Base-by-base conservation (phyloP, 2,113 vertebrate genomes). In the Myocastor coypus region DNA sequence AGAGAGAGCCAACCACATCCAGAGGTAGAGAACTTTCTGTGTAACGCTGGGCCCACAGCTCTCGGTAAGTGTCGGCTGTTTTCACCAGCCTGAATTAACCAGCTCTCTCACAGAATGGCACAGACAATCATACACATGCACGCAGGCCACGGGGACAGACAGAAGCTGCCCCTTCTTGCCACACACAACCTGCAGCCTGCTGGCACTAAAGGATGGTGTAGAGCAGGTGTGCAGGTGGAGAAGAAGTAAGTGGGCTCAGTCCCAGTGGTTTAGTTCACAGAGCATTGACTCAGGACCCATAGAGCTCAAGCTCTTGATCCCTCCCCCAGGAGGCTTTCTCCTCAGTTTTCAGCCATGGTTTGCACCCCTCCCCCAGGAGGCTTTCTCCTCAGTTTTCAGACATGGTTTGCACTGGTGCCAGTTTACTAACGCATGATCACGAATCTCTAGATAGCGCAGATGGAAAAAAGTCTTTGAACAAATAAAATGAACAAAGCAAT, bases 311-410 rank as follows among this genome's bases (percentile, higher is more conserved):
- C 20, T 34, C 71, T 34, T 5, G 10, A 1, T 0, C 26, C 2
- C 26, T 26, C 40, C 32, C 52, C 52, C 0, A 6, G 6, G 19
- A 57, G 34, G 28, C 13, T 30, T 20, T 10, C 69, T 14, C 3
- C 17, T 34, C 12, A 16, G 4, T 59, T 16, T 1, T 0, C 11
- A 46, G 0, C 34, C 42, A 59, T 11, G 0, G 75, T 37, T 14
- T 50, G 59, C 37, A 4, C 3, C n/a, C n/a, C n/a, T n/a, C n/a
- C n/a, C n/a, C n/a, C n/a, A n/a, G n/a, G n/a, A n/a, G n/a, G n/a
- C n/a, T n/a, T n/a, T n/a, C n/a, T 14, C 3, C 17, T 34, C 12
- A 16, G 4, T 59, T 16, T 1, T 0, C 11, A 46, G 0, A 28
- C 42, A 59, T 11, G 0, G 75, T 37, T 14, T 50, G 59, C 37